Evolutionary conservation across 2,888 invertebrate species (phyloP).

Genomic region (Tinea pellionella): DNA sequence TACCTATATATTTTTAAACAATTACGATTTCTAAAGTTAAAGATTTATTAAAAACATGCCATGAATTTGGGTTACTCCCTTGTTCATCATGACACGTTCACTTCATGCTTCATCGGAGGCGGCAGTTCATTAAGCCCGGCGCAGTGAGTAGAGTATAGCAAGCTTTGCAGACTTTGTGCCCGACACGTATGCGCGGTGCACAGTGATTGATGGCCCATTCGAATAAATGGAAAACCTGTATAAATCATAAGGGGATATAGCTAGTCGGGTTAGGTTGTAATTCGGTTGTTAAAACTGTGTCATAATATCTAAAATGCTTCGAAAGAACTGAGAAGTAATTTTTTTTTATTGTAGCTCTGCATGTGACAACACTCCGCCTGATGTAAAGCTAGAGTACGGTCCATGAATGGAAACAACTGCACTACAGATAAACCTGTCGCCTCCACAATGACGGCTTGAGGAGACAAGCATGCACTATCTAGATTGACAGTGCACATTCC

Average conservation of each 20-base stretch:
- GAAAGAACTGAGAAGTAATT: too few species aligned
- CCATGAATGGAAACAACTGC: too few species aligned
- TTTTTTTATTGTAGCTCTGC: too few species aligned
- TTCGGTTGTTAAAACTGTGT: neutral
- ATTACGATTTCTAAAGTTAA: neutral
- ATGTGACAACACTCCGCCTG: too few species aligned
- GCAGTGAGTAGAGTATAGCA: neutral
- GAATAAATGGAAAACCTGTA: constrained; percentile 12
- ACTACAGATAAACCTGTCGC: too few species aligned
- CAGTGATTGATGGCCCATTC: constrained; percentile 10
- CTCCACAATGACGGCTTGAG: too few species aligned
- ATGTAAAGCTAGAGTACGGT: too few species aligned
- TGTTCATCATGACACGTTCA: neutral
- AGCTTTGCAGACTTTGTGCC: constrained; percentile 8
- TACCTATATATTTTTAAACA: too few species aligned
- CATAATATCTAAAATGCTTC: neutral
- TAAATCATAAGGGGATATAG: constrained; percentile 11
- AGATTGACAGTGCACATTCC: too few species aligned
- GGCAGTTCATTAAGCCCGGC: neutral
- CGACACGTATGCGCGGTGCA: constrained; percentile 6
- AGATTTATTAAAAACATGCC: neutral
- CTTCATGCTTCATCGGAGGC: constrained; percentile 3
- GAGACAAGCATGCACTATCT: too few species aligned
- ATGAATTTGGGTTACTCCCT: neutral
- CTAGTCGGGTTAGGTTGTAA: neutral